phyloP scores from a whole-genome alignment of 1,140 invertebrate species.

The Eupristina koningsbergeri region DNA sequence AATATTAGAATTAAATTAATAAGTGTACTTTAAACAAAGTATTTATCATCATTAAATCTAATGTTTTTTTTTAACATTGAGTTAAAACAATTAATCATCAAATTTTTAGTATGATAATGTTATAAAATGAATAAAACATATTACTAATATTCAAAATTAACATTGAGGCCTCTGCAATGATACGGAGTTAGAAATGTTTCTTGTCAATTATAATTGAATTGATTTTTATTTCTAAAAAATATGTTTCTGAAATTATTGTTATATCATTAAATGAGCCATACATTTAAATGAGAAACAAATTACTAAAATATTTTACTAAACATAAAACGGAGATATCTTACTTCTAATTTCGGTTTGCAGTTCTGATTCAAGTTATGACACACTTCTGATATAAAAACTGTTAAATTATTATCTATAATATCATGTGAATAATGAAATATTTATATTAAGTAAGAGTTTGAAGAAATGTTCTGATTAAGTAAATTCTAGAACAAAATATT shows the following conservation, averaged over 20 bases:
- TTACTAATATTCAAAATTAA: background rate
- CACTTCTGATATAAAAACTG: constrained; percentile 23
- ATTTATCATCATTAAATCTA: background rate
- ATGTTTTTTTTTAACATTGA: background rate
- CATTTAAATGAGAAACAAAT: background rate
- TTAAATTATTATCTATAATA: background rate
- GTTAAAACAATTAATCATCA: background rate
- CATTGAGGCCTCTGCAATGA: background rate
- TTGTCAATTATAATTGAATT: background rate
- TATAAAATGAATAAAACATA: background rate
- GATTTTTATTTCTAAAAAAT: background rate
- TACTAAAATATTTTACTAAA: constrained; percentile 13
- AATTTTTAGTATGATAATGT: background rate
- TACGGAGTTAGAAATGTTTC: background rate
- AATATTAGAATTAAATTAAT: background rate
- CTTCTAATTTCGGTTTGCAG: constrained; percentile 21
- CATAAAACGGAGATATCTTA: background rate
- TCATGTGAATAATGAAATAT: background rate
- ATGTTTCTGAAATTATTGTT: background rate
- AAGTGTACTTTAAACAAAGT: background rate
- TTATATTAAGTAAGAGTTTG: background rate
- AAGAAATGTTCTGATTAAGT: background rate
- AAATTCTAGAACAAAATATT: background rate
- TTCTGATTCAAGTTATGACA: constrained; percentile 29
- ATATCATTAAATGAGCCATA: background rate